A percentile compares a stretch with the other conserved stretches of the same genome.
Evolutionary conservation across 2,888 invertebrate genomes (phyloP).

Genomic region (Entomobrya multifasciata): DNA sequence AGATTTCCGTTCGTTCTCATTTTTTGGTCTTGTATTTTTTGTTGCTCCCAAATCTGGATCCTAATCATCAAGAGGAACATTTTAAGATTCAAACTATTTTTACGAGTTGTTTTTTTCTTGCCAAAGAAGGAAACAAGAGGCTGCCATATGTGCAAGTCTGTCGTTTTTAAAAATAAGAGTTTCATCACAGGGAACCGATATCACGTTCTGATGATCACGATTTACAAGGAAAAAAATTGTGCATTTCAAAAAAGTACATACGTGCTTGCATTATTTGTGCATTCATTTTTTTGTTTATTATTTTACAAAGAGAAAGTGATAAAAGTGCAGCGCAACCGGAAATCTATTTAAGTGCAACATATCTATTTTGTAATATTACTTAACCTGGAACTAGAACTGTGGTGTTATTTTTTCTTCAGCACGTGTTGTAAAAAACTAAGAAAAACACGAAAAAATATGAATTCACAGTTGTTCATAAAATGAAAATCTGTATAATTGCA

Average conservation of each 20-base stretch:
- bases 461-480: not conserved
- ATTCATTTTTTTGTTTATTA: conserved; percentile 48
- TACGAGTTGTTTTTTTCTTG: not conserved
- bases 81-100: not conserved
- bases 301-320: conserved; percentile 45
- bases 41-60: no score
- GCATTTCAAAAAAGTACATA: no score
- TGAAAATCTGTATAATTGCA: no score
- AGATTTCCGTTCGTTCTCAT: conserved; percentile 18
- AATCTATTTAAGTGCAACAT: conserved; percentile 6
- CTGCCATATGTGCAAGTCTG: conserved; percentile 31
- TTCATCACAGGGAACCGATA: not conserved
- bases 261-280: no score
- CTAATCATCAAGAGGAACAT: no score
- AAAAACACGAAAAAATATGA: not conserved
- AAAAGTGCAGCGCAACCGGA: conserved; percentile 44
- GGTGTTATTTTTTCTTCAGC: not conserved
- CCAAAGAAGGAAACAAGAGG: conserved; percentile 1
- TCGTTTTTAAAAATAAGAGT: not conserved
- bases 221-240: not conserved
- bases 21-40: conserved; percentile 5
- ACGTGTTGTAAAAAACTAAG: not conserved
- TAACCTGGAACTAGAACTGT: not conserved
- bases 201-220: conserved; percentile 24
- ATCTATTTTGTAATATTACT: not conserved